Evolutionary conservation across 2,888 invertebrate genomes (phyloP).

Genomic region (Diabrotica balteata): DNA sequence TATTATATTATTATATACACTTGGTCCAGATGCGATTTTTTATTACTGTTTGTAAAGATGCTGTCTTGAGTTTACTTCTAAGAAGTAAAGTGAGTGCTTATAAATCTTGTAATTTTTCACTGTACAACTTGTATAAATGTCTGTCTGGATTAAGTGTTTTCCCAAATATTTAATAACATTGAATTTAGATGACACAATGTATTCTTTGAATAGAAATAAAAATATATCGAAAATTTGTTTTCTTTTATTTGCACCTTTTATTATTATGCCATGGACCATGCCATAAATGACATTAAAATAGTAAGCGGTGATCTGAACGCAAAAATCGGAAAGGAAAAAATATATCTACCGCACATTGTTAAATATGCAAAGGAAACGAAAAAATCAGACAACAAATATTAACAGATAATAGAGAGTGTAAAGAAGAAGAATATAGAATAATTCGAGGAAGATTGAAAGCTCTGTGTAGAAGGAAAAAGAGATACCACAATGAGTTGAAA

Average conservation of each 20-base stretch:
- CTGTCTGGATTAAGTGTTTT: conserved; percentile 57
- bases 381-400: no score
- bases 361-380: no score
- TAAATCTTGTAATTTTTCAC: conserved; percentile 45
- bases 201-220: conserved; percentile 62
- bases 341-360: no score
- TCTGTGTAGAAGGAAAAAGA: no score
- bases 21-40: conserved; percentile 55
- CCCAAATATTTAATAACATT: conserved; percentile 59
- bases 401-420: no score
- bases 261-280: no score
- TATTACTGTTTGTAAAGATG: conserved; percentile 45
- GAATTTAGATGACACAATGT: conserved; percentile 62
- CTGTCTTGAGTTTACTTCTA: conserved; percentile 54
- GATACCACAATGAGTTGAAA: no score
- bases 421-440: no score
- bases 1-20: conserved; percentile 48
- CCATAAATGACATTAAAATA: no score
- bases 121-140: conserved; percentile 51
- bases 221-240: conserved; percentile 21
- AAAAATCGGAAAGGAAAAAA: no score
- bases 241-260: background rate
- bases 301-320: no score
- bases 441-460: no score
- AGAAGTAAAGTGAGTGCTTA: conserved; percentile 53